These are phyloP conservation scores for Zaprionus bogoriensis DNA, from an alignment of 2,888 invertebrate species.

Conservation along the genomic window DNA sequence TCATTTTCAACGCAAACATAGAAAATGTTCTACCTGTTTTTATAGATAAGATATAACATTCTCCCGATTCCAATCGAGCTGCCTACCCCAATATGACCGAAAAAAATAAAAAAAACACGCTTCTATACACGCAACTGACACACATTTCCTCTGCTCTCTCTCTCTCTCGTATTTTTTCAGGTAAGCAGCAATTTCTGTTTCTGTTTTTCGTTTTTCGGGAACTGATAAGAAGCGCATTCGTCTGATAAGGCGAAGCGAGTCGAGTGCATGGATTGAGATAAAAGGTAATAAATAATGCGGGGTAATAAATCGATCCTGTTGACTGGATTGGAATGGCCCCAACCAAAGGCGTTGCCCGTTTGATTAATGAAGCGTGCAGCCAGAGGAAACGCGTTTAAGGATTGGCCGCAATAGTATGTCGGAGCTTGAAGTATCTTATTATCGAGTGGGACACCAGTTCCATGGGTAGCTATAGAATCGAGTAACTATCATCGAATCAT, in stretches of 20 bases:
- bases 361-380: constrained; percentile 51
- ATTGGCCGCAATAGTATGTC: too few relatives aligned
- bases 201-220: too few relatives aligned
- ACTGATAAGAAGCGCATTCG: neutral
- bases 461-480: too few relatives aligned
- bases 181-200: constrained; percentile 31
- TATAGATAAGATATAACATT: neutral
- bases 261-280: neutral
- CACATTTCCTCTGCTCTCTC: constrained; percentile 10
- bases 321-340: too few relatives aligned
- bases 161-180: constrained; percentile 39
- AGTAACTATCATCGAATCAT: too few relatives aligned
- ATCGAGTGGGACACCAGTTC: too few relatives aligned
- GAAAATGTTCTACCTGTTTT: neutral
- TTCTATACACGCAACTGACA: constrained; percentile 22
- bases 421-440: too few relatives aligned
- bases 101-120: neutral
- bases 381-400: constrained; percentile 55
- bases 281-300: constrained; percentile 23
- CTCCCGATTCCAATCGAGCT: neutral
- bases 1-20: too few relatives aligned
- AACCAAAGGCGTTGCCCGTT: constrained; percentile 28
- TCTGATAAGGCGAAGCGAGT: constrained; percentile 10
- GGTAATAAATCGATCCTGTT: constrained; percentile 7
- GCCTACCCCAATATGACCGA: constrained; percentile 37